Conservation (phyloP, 2,797 vertebrate genomes). For the Aplochiton taeniatus region DNA sequence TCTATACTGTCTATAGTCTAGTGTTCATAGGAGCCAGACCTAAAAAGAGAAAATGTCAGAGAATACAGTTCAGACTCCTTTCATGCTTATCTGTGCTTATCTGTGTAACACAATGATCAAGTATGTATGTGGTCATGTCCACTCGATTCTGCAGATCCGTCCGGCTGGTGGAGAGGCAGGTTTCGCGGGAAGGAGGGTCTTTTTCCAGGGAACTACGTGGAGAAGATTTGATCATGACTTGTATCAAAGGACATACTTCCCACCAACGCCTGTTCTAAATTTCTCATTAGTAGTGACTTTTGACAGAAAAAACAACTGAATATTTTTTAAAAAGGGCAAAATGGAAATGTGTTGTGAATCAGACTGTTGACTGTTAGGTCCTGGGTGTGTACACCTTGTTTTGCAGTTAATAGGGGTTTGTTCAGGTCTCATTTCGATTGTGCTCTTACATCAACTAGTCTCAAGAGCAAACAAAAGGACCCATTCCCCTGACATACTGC, state of each 20-base stretch:
- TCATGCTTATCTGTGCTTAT: not conserved
- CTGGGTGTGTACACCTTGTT: not conserved
- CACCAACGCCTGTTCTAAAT: too few species aligned
- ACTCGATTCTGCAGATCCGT: slow-evolving; percentile 78
- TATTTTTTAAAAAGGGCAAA: too few species aligned
- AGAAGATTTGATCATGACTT: slow-evolving; percentile 85
- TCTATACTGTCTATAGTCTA: too few species aligned
- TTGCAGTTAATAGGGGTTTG: slow-evolving; percentile 18
- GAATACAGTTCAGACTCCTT: not conserved
- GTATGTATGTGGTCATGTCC: not conserved
- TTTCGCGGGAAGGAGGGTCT: slow-evolving; percentile 87
- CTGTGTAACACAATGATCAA: not conserved
- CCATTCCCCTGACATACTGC: too few species aligned
- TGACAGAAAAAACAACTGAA: too few species aligned
- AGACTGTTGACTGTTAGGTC: too few species aligned
- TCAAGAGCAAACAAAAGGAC: too few species aligned
- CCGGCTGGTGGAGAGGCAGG: slow-evolving; percentile 95
- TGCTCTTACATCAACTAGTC: slow-evolving; percentile 1
- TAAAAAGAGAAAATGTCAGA: too few species aligned
- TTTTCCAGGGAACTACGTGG: slow-evolving; percentile 95
- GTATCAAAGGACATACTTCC: too few species aligned
- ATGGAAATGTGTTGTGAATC: too few species aligned
- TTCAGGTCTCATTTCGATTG: slow-evolving; percentile 49
- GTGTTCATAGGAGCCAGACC: too few species aligned
- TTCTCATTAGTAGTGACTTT: too few species aligned